Conservation (phyloP, 2,113 vertebrate species). For the Mobula hypostoma region DNA sequence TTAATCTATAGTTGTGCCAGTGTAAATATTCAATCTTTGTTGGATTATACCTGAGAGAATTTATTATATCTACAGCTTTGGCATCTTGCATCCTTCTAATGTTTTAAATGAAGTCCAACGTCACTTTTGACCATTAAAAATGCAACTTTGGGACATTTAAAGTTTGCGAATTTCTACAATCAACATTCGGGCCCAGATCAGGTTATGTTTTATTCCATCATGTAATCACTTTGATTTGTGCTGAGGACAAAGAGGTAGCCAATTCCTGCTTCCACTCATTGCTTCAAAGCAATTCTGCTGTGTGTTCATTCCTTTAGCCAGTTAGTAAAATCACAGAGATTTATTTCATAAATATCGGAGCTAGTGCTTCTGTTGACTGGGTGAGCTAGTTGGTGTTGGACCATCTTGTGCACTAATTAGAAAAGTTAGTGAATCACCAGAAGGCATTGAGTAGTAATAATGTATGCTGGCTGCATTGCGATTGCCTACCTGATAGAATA, state of each 20-base stretch:
- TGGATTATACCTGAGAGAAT: neutral
- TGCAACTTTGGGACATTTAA: neutral
- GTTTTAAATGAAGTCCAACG: neutral
- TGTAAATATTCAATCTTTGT: neutral
- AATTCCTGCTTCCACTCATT: neutral
- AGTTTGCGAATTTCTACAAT: neutral
- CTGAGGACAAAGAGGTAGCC: neutral
- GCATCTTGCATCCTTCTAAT: neutral
- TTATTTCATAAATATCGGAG: neutral
- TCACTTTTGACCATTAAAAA: neutral
- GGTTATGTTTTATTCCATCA: neutral
- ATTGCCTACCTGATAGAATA: neutral
- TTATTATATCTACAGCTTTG: neutral
- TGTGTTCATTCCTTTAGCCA: neutral
- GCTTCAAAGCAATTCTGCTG: neutral
- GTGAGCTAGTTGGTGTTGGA: neutral
- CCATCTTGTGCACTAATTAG: neutral
- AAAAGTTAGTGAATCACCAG: constrained; percentile 4
- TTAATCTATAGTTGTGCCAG: neutral
- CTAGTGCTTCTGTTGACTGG: neutral
- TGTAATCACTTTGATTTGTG: neutral
- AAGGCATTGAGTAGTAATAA: no score
- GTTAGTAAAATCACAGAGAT: neutral
- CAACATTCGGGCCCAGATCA: neutral
- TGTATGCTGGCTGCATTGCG: neutral